Evolutionary conservation across 2,888 invertebrate genomes (phyloP), one percentile per base, ranked within the genome.

Genomic region (Amblyjoppa fuscipennis): DNA sequence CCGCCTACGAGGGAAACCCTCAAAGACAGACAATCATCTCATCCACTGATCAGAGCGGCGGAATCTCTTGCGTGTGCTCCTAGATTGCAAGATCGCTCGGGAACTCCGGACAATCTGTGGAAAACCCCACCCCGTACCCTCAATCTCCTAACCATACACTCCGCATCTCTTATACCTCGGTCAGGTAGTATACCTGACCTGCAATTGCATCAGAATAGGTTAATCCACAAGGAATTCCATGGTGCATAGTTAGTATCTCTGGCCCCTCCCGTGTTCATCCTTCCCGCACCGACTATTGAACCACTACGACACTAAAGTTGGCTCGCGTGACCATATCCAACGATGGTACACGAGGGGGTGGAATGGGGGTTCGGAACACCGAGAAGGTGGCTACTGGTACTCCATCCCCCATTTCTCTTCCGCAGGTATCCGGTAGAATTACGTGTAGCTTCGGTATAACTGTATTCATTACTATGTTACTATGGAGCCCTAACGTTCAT

Each of bases 201-300:
- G 83, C 77, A 83, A 81, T 86, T 64, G 69, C 85, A 80, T 66
- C 73, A 53, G 69, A 77, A 81, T 83, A 61, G 77, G 53, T 81
- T 70, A 76, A 74, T 81, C 80, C 81, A 53, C 74, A 49, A 78
- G 86, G 81, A 83, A 86, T 86, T 81, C 61, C 69, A 81, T 77
- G 73, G 81, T 64, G 77, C 73, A 83, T 61, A 70, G 77, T 61
- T 49, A 38, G 83, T 69, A 73, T 78, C 61, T 79, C 70, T 20
- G 69, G 69, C 74, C 81, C 69, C 83, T 83, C 69, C 81, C 74
- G 16, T 64, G 83, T 81, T 86, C 74, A 45, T 86, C 45, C 77
- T 20, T 59, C 68, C 64, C 45, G 59, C 56, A 74, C 59, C 31
- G 66, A 61, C 75, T 61, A 53, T 25, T 28, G 28, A 11, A 68